Conservation (phyloP, 2,113 vertebrate genomes). For the Toxostoma redivivum region DNA sequence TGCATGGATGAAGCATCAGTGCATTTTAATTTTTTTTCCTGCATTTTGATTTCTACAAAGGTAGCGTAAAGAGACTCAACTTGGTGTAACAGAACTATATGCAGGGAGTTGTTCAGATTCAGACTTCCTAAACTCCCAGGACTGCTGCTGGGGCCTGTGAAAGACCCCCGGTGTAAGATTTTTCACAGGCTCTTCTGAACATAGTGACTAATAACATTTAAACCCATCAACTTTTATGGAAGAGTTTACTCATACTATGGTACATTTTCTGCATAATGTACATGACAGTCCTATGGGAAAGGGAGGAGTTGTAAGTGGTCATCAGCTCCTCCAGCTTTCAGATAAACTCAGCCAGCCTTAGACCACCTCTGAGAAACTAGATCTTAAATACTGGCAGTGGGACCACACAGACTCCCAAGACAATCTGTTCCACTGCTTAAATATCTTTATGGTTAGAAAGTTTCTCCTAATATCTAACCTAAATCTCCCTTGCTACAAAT, state of each 20-base stretch:
- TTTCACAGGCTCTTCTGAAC: background rate
- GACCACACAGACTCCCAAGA: rapidly evolving
- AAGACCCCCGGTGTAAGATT: background rate
- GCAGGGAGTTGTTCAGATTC: background rate
- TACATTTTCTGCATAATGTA: background rate
- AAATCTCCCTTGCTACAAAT: background rate
- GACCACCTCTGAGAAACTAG: background rate
- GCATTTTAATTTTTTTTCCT: background rate
- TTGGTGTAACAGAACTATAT: background rate
- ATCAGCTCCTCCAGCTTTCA: background rate
- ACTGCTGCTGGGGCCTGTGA: background rate
- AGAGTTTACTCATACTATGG: background rate
- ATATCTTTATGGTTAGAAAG: background rate
- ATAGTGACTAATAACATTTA: background rate
- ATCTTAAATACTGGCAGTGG: background rate
- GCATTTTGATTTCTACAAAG: background rate
- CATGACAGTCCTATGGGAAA: background rate
- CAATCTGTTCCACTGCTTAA: background rate
- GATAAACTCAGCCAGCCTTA: background rate
- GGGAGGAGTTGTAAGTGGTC: background rate
- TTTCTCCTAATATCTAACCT: background rate
- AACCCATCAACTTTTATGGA: background rate
- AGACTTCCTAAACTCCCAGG: background rate
- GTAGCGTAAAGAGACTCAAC: background rate
- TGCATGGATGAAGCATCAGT: background rate